Evolutionary conservation across 1,140 invertebrate species (phyloP), one percentile per base, ranked within the genome.

Genomic region (Rhopalosiphum maidis): DNA sequence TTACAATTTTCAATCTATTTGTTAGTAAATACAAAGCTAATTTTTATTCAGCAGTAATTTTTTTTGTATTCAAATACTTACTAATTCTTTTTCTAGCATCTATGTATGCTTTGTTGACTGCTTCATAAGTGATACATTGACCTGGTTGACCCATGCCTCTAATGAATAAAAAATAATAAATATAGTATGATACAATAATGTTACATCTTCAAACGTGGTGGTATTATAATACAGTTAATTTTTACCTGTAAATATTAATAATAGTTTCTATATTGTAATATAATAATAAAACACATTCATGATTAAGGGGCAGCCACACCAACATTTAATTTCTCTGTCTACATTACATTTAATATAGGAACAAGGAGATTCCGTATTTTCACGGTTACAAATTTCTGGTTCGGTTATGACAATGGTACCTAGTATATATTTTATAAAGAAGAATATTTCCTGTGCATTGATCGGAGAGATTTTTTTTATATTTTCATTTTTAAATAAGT

Each of bases 101-200:
- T 88, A 97, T 95, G 95, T 98, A 98, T 83, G 98, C 98, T 94
- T 97, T 97, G 95, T 99, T 98, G 90, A 99, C 96, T 77, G 98
- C 98, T 94, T 98, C 98, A 95, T 98, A 98, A 25, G 98, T 98
- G 94, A 99, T 98, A 95, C 98, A 99, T 30, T 94, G 94, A 48
- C 97, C 97, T 94, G 97, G 96, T 93, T 97, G 96, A 83, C 97
- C 97, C 94, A 96, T 96, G 93, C 96, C 96, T 91, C 97, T 97
- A 77, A n/a, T 95, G 77, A 96, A 96, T 94, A 94, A 95, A 95
- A 94, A 91, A 86, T 30, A 83, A 85, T 60, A 68, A 68, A 60
- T 83, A 30, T 22, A 51, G 55, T 22, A 18, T 35, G 77, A 55
- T 77, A 77, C 30, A 77, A 77, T 35, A 77, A n/a, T 68, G 15